phyloP scores from a whole-genome alignment of 1,140 invertebrate genomes.

The Branchinecta lynchi region DNA sequence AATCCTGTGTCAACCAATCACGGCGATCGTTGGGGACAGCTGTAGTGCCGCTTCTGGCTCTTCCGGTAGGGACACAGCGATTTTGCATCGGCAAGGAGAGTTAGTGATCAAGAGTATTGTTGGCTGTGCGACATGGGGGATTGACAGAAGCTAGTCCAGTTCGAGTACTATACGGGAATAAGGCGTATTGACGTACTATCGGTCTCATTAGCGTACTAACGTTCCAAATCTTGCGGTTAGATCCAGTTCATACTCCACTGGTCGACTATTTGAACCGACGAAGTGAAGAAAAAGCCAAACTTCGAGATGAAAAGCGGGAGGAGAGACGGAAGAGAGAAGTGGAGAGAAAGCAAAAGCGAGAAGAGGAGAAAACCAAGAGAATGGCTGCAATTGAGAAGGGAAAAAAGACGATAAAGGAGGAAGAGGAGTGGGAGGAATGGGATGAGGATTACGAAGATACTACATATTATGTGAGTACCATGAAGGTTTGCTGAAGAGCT shows the following conservation, averaged over 20 bases:
- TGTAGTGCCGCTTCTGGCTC: too few relatives aligned
- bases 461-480: background rate
- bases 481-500: too few relatives aligned
- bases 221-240: background rate
- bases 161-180: too few relatives aligned
- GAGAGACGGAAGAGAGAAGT: slow-evolving; percentile 2
- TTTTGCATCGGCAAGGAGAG: too few relatives aligned
- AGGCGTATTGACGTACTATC: too few relatives aligned
- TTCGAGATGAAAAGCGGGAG: background rate
- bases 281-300: background rate
- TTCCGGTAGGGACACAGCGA: too few relatives aligned
- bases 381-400: background rate
- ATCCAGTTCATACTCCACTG: background rate
- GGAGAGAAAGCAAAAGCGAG: slow-evolving; percentile 1
- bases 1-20: too few relatives aligned
- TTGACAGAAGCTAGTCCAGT: too few relatives aligned
- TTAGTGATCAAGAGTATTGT: too few relatives aligned
- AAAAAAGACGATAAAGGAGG: background rate
- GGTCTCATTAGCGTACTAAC: too few relatives aligned
- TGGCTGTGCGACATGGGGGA: too few relatives aligned
- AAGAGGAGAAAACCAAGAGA: background rate
- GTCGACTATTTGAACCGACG: background rate
- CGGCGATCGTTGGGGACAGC: too few relatives aligned
- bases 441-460: background rate
- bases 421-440: background rate